Conservation (phyloP, 1,140 invertebrate species). For the Panulirus ornatus region DNA sequence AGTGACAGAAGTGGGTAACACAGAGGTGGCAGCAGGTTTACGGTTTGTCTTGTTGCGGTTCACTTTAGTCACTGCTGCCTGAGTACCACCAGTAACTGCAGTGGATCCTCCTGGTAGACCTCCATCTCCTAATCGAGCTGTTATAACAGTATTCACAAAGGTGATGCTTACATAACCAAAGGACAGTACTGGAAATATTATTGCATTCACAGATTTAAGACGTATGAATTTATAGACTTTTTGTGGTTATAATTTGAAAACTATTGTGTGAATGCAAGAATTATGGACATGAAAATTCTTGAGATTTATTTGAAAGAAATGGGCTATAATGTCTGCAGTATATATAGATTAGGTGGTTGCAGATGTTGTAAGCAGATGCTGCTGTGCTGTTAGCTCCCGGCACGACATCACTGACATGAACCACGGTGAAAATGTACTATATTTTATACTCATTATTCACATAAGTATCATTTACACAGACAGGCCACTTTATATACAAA, state of each 20-base stretch:
- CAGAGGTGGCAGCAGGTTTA: slow-evolving; percentile 40
- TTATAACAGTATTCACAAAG: not conserved
- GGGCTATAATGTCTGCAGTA: too few species aligned
- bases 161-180: not conserved
- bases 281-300: too few species aligned
- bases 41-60: slow-evolving; percentile 56
- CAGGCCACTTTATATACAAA: too few species aligned
- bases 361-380: too few species aligned
- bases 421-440: too few species aligned
- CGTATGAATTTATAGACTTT: not conserved
- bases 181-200: not conserved
- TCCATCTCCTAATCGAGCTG: slow-evolving; percentile 42
- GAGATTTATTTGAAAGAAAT: too few species aligned
- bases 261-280: too few species aligned
- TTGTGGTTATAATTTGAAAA: not conserved
- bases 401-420: too few species aligned
- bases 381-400: too few species aligned
- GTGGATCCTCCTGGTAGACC: slow-evolving; percentile 34
- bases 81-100: slow-evolving; percentile 21
- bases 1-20: slow-evolving; percentile 31
- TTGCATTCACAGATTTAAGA: not conserved
- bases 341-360: too few species aligned
- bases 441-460: too few species aligned
- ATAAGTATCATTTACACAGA: too few species aligned
- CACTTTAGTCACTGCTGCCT: slow-evolving; percentile 43